Base-by-base conservation (phyloP, 1,140 invertebrate genomes). In the Drosophila malerkotliana region DNA sequence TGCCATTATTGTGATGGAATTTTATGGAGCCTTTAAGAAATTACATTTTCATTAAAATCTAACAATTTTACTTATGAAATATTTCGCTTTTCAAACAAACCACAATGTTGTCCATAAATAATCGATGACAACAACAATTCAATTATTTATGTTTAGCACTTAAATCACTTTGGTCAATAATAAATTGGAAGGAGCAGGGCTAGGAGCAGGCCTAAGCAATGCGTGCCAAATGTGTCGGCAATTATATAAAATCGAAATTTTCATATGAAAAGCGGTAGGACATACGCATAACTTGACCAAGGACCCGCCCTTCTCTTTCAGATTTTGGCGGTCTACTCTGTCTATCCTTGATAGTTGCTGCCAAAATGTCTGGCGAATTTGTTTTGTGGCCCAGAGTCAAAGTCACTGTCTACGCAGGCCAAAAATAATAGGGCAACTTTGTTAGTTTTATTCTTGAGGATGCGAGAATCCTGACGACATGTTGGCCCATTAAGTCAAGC, bases 371-470 rank as follows among this genome's bases (percentile, higher is more conserved):
- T 87, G 67, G 56, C 37, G 45, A 72, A 41, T 72, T 76, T 76
- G 80, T 72, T 83, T 79, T 75, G 63, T 74, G 74, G 69, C 74
- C 32, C 57, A 68, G 62, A 72, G 78, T 60, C 78, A 58, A 62
- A 71, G 66, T 56, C 77, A 79, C 68, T 74, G 72, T 64, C 77
- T 71, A 69, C 64, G 77, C 58, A 37, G 51, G 75, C 73, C 73
- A 85, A 81, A 87, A 81, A 84, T 78, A 81, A 85, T 78, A 85
- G 78, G 69, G 58, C 41, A 78, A 72, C 68, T 79, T 85, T 84
- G 41, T 66, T 58, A 28, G 66, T 47, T 67, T 67, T 66, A 56
- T 53, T 68, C 30, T 61, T 72, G 48, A 54, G 67, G 24, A 18
- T 34, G 26, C 26, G 67, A 69, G 49, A 34, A 21, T 12, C 28